phyloP scores from a whole-genome alignment of 2,113 vertebrate species.

The Lophura nycthemera region DNA sequence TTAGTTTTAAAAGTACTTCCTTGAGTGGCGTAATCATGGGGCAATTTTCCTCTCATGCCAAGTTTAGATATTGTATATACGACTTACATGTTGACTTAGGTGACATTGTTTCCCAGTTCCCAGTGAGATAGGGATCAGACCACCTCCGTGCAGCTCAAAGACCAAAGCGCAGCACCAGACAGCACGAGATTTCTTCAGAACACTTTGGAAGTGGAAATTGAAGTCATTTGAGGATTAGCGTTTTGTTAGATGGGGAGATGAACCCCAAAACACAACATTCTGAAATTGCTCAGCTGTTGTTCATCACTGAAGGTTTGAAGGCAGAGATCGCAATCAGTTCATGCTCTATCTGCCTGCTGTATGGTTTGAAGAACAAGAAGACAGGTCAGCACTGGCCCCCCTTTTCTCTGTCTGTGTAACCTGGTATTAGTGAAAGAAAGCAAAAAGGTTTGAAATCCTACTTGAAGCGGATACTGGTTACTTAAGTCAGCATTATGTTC shows the following conservation, averaged over 20 bases:
- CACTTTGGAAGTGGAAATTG: conserved; percentile 67
- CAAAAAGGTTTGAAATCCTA: conserved; percentile 68
- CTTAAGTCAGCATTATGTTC: conserved; percentile 72
- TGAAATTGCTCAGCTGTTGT: conserved; percentile 44
- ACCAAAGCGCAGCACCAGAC: conserved; percentile 42
- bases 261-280: conserved; percentile 64
- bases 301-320: conserved; percentile 39
- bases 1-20: conserved; percentile 66
- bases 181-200: conserved; percentile 37
- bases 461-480: conserved; percentile 68
- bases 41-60: conserved; percentile 66
- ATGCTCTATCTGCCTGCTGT: neutral
- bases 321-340: conserved; percentile 52
- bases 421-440: conserved; percentile 67
- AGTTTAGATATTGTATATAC: conserved; percentile 58
- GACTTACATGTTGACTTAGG: conserved; percentile 60
- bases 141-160: conserved; percentile 63
- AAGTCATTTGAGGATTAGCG: conserved; percentile 69
- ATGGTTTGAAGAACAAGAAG: conserved; percentile 19
- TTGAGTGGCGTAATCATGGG: conserved; percentile 62
- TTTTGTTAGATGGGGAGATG: conserved; percentile 57
- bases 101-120: conserved; percentile 66
- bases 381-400: conserved; percentile 60
- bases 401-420: conserved; percentile 62
- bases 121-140: conserved; percentile 67